Base-by-base conservation (phyloP, 2,113 vertebrate species). In the Xyrauchen texanus region DNA sequence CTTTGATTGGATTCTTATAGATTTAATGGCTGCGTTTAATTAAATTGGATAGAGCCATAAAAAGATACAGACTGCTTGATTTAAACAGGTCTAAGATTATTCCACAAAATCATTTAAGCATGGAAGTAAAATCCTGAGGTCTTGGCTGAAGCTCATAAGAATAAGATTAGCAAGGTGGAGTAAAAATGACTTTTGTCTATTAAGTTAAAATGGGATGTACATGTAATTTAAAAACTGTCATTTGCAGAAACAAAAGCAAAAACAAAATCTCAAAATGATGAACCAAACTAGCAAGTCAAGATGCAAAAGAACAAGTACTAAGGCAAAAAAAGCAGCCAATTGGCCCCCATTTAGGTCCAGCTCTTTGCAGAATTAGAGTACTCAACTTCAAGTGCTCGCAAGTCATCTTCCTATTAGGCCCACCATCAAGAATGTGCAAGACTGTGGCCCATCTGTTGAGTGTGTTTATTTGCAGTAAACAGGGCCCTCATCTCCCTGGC, bases 1-100 rank as follows among this genome's bases (percentile, higher is more conserved):
- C 71, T 84, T 83, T 88, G 68, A 88, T 89, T 85, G 88, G 85
- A 81, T 85, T 71, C 80, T 88, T 86, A 83, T 82, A 88, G 84
- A 86, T 90, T 86, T 86, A 88, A 90, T 73, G 85, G 80, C 80
- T 81, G 77, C 86, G n/a, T 87, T 88, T 89, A 93, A 94, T 92
- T 90, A 90, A 91, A 92, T 91, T 91, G 85, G 82, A 85, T 86
- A 82, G 80, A 89, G 87, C 81, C 85, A 79, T 92, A 91, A 92
- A 92, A 89, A 85, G 76, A 84, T 78, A 86, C 58, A 79, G 87
- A 61, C 68, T 6, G 80, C 80, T 89, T 90, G 90, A 92, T 90
- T 90, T 67, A 79, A 63, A n/a, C 16, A 78, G 65, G 83, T 77
- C 85, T 49, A 85, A 85, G 55, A 76, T 89, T 88, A 86, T 85